Conservation (phyloP, 2,113 vertebrate species). For the Mobula birostris region DNA sequence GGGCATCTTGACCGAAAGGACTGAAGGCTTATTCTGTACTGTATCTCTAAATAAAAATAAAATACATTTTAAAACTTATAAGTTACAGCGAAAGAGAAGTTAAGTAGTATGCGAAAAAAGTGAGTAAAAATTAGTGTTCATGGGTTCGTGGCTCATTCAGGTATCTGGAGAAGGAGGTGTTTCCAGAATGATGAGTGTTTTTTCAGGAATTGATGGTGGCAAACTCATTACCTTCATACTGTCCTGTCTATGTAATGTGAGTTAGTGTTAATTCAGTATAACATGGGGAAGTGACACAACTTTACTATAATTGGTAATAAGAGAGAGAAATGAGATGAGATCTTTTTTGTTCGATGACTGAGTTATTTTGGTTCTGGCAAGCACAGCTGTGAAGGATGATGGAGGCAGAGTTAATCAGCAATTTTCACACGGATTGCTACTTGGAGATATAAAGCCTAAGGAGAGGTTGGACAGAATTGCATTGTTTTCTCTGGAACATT, state of each 20-base stretch:
- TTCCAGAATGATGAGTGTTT: too few species aligned
- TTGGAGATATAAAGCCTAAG: not conserved
- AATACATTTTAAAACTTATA: too few species aligned
- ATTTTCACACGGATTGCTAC: not conserved
- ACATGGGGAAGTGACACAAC: not conserved
- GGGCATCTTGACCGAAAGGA: too few species aligned
- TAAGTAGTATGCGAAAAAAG: too few species aligned
- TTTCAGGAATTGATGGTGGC: not conserved
- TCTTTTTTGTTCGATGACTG: not conserved
- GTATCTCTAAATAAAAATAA: too few species aligned
- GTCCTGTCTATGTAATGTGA: not conserved
- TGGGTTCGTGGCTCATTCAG: too few species aligned
- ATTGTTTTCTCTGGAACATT: too few species aligned
- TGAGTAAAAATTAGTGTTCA: too few species aligned
- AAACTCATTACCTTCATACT: not conserved
- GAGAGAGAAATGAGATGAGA: not conserved
- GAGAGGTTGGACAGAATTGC: too few species aligned
- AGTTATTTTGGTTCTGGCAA: not conserved
- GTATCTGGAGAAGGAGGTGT: too few species aligned
- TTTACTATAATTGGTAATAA: not conserved
- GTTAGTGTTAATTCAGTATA: not conserved
- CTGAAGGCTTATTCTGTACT: too few species aligned
- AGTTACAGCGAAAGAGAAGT: too few species aligned
- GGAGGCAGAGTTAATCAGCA: not conserved
- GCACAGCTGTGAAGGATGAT: not conserved